Evolutionary conservation across 2,888 invertebrate genomes (phyloP).

Genomic region (Pyrgus malvae): DNA sequence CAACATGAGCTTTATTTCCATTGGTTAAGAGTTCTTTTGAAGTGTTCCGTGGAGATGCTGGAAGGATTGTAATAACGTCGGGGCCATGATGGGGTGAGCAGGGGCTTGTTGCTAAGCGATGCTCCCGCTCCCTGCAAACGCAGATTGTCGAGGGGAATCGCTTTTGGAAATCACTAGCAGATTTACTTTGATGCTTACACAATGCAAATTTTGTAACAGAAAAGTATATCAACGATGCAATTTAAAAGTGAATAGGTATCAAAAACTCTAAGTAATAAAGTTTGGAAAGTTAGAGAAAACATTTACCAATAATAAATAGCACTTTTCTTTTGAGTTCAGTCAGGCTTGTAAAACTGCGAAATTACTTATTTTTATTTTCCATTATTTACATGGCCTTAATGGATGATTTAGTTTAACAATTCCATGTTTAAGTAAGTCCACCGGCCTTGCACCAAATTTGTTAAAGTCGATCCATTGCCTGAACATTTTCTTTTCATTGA

Average conservation of each 20-base stretch:
- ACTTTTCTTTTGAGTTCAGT: too few species aligned
- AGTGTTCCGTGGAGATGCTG: constrained; percentile 17
- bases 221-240: too few species aligned
- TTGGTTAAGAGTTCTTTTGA: constrained; percentile 31
- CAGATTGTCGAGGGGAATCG: constrained; percentile 14
- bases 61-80: constrained; percentile 40
- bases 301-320: too few species aligned
- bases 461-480: background rate
- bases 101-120: constrained; percentile 59
- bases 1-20: constrained; percentile 10
- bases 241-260: too few species aligned
- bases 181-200: constrained; percentile 15
- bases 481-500: background rate
- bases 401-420: background rate
- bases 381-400: too few species aligned
- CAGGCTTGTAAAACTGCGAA: too few species aligned
- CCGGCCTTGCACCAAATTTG: background rate
- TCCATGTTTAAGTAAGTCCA: background rate
- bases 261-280: too few species aligned
- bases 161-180: constrained; percentile 10
- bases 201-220: background rate
- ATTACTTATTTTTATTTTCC: too few species aligned
- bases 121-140: constrained; percentile 37
- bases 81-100: constrained; percentile 45
- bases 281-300: too few species aligned